Conservation (phyloP, 2,888 invertebrate species). For the Drosophila koepferae region DNA sequence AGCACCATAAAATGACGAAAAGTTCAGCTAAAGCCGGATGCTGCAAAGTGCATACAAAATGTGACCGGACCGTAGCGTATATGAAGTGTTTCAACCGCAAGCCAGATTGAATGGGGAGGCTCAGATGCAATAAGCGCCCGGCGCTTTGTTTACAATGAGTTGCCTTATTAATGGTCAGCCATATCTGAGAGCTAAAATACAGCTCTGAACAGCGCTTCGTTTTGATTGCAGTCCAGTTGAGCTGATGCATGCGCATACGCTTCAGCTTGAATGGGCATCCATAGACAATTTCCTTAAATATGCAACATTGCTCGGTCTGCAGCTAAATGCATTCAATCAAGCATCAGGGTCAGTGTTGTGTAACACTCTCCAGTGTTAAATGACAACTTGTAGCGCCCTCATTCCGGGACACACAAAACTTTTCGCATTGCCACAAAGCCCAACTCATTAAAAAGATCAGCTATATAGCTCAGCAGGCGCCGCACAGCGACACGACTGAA, state of each 20-base stretch:
- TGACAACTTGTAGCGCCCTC: constrained; percentile 66
- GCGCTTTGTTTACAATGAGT: constrained; percentile 39
- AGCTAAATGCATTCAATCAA: constrained; percentile 55
- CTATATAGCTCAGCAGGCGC: constrained; percentile 13
- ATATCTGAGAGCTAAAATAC: constrained; percentile 15
- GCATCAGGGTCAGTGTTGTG: constrained; percentile 58
- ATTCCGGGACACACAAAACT: constrained; percentile 71
- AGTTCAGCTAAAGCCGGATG: constrained; percentile 40
- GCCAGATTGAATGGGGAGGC: constrained; percentile 65
- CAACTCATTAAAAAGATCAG: constrained; percentile 80
- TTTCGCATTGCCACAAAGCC: constrained; percentile 67
- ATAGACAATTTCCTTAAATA: background rate
- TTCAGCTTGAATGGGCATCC: background rate
- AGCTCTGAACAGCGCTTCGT: constrained; percentile 9
- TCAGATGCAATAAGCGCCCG: constrained; percentile 60
- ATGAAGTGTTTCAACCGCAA: constrained; percentile 39
- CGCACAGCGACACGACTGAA: constrained; percentile 42
- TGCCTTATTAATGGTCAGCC: constrained; percentile 38
- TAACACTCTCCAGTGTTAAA: constrained; percentile 37
- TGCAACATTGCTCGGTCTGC: constrained; percentile 20
- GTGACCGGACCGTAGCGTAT: constrained; percentile 21
- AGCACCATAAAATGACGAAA: constrained; percentile 55
- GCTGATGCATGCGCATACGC: background rate
- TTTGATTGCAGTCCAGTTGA: constrained; percentile 11
- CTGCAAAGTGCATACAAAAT: constrained; percentile 59